Evolutionary conservation across 2,888 invertebrate genomes (phyloP).

Genomic region (Morpho deidamia): DNA sequence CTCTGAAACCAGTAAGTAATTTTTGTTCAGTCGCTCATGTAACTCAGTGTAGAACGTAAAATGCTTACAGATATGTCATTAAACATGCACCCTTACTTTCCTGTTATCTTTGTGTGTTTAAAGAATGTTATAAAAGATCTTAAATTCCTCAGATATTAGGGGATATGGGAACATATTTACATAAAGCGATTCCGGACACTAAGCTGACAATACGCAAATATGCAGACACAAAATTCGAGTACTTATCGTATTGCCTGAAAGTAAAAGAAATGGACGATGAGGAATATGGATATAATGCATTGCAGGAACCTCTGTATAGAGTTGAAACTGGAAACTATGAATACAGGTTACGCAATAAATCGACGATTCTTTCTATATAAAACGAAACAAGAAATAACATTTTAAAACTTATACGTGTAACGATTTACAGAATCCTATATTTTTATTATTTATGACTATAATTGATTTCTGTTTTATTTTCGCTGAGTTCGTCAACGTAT

Average conservation of each 20-base stretch:
- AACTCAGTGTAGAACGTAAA: no score
- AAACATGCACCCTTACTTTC: no score
- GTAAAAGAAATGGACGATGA: slow-evolving; percentile 99
- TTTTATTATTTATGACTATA: no score
- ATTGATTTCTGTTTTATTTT: no score
- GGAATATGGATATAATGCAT: slow-evolving; percentile 93
- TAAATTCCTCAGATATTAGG: slow-evolving; percentile 82
- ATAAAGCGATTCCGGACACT: slow-evolving; percentile 99
- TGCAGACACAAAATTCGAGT: slow-evolving; percentile 99
- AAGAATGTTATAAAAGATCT: no score
- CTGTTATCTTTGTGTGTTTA: no score
- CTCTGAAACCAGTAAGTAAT: slow-evolving; percentile 88
- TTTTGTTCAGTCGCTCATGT: not conserved
- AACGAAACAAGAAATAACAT: not conserved
- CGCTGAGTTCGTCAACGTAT: no score
- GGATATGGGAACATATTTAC: slow-evolving; percentile 97
- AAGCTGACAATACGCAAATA: slow-evolving; percentile 98
- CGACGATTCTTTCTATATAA: no score
- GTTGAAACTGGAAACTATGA: slow-evolving; percentile 99
- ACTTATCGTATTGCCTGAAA: slow-evolving; percentile 98
- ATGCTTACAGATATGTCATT: no score
- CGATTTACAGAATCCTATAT: no score
- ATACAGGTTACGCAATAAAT: slow-evolving; percentile 81
- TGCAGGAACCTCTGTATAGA: slow-evolving; percentile 97
- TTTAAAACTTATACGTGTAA: not conserved